Base-by-base conservation (phyloP, 2,113 vertebrate genomes). In the Neodon shergylaensis region DNA sequence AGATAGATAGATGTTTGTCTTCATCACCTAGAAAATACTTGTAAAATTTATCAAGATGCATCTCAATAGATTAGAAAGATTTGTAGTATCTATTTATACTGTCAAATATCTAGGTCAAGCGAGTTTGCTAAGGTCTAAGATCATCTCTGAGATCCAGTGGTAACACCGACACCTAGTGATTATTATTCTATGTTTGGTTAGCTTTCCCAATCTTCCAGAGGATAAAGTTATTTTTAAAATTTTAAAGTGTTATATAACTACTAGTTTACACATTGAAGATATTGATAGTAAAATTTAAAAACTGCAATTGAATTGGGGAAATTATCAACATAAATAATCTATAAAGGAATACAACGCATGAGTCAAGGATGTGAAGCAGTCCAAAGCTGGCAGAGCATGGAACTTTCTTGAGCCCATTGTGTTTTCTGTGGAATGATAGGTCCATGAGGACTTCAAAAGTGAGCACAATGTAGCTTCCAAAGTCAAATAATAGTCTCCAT, bases 91-190 rank as follows among this genome's bases (percentile, higher is more conserved):
- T 94, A 94, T 26, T 87, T 93, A 88, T 39, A 14, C 31, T 83
- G 22, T 65, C 70, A 89, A 92, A 89, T 91, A 95, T 96, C 74
- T 96, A 95, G 88, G 94, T 97, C 95, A 96, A 79, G 70, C 72
- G 63, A 91, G 33, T 22, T 83, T 74, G 52, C 42, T 83, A 52
- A 85, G 44, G 91, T 86, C 83, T 74, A 93, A 94, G 88, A 96
- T 91, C 86, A 65, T 77, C 61, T 72, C 49, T 86, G 63, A 88
- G 77, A 92, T 70, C 73, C 87, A 96, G 10, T 73, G 94, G 58
- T 94, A 94, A 97, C 89, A 97, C 83, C 78, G 89, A 94, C 94
- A 94, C 93, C 97, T 97, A 96, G 94, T 96, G 96, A 95, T 66
- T 94, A 94, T 94, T 95, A 74, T 89, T 89, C 96, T 96, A 92